Evolutionary conservation across 2,888 invertebrate species (phyloP), one percentile per base, ranked within the genome.

Genomic region (Macropis europaea): DNA sequence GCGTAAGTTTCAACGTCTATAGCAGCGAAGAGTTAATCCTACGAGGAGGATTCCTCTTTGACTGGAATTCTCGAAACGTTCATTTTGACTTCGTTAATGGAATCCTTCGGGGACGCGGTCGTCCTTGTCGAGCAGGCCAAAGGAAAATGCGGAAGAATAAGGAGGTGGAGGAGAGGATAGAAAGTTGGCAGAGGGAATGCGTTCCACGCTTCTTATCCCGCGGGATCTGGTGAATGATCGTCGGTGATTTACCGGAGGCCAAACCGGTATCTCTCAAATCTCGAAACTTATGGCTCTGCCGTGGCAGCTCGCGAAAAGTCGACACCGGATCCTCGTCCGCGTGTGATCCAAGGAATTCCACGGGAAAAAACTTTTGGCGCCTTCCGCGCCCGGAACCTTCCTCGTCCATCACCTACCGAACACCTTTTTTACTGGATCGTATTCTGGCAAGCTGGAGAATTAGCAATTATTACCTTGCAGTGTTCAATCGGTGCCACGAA

Each of bases 181-280:
- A 67, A 72, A 70, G 71, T 77, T 81, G 73, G 76, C 77, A 80
- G 69, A 64, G 63, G 59, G 73, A 68, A 73, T 73, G 71, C 77
- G 76, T 67, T 67, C 48, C 67, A 15, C 71, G 66, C 61, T 64
- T 79, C 77, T 79, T 77, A 79, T 79, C 73, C 69, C 50, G 75
- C 45, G 73, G 68, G 82, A 84, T 84, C 84, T 82, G 75, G 68
- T 81, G 84, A 83, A 77, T 80, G 84, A 84, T 84, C 79, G 79
- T 59, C 76, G 75, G 82, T 83, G 84, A 83, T 84, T 84, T 84
- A 84, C 76, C 64, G 79, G 70, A 63, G 48, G 59, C 70, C 57
- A 47, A 42, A 36, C 52, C 64, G 69, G 73, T 76, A 74, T 76
- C 77, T 81, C 69, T 74, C 62, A 73, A 74, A 73, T 79, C 79